Percentiles rank a stretch among this genome's conserved stretches.
Evolutionary conservation across 64 coral and sea anemone genomes (phyloP).

Genomic region (Platygyra sinensis): DNA sequence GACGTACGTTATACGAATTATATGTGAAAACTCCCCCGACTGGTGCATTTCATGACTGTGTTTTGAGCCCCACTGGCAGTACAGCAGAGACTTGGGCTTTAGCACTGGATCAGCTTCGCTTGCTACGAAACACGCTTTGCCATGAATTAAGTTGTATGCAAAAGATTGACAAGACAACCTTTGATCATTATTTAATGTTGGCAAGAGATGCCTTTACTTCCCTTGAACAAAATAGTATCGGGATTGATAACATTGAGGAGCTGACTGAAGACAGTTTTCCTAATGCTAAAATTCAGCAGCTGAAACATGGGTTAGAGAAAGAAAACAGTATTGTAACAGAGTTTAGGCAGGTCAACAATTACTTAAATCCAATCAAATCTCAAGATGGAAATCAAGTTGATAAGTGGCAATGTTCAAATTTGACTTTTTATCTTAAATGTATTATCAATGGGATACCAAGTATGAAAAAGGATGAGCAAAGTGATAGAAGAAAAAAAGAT

Average conservation of each 20-base stretch:
- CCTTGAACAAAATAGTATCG: not conserved
- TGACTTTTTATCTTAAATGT: no score
- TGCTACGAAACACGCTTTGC: slow-evolving; percentile 29
- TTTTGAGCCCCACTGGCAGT: slow-evolving; percentile 8
- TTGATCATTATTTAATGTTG: not conserved
- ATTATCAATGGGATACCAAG: no score
- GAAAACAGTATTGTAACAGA: not conserved
- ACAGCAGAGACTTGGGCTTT: slow-evolving; percentile 22
- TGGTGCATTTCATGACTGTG: not conserved
- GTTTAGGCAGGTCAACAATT: not conserved
- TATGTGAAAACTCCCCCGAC: not conserved
- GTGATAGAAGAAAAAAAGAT: no score
- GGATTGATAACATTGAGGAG: not conserved
- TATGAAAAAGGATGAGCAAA: no score
- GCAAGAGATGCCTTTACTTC: slow-evolving; percentile 20
- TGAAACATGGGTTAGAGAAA: not conserved
- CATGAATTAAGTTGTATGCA: not conserved
- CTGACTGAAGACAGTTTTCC: slow-evolving; percentile 36
- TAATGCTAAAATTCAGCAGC: not conserved
- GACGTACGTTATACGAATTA: not conserved
- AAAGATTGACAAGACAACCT: slow-evolving; percentile 38
- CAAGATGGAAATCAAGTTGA: not conserved
- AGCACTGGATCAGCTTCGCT: slow-evolving; percentile 44
- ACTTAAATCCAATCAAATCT: not conserved
- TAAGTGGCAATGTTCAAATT: no score